phyloP scores from a whole-genome alignment of 2,113 vertebrate genomes.

The Aleadryas rufinucha region DNA sequence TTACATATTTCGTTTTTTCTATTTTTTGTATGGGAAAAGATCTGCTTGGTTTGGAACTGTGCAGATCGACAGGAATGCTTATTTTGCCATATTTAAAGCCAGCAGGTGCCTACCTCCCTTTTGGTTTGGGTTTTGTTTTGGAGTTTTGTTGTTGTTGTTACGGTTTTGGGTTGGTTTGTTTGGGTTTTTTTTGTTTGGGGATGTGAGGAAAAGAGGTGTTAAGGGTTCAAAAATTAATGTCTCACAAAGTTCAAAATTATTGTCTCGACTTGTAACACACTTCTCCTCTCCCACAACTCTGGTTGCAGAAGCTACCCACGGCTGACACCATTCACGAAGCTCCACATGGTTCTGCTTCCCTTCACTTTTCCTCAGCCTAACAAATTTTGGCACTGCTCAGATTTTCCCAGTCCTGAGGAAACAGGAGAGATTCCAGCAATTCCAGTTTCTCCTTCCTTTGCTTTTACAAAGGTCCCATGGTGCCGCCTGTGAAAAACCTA shows the following conservation, averaged over 20 bases:
- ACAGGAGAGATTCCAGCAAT: background rate
- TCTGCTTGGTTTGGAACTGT: background rate
- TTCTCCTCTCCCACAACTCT: background rate
- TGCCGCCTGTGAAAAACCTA: background rate
- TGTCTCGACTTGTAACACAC: background rate
- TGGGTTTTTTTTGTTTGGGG: background rate
- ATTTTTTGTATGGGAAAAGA: background rate
- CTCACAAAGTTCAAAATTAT: slow-evolving; percentile 15
- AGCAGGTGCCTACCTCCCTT: background rate
- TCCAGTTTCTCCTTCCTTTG: background rate
- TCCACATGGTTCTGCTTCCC: slow-evolving; percentile 37
- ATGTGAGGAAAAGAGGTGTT: background rate
- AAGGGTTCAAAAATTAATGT: background rate
- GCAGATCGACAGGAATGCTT: rapidly evolving
- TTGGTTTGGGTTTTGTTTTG: background rate
- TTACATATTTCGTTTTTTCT: background rate
- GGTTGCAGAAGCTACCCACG: slow-evolving; percentile 33
- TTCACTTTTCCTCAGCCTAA: slow-evolving; percentile 3
- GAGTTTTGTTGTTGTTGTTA: background rate
- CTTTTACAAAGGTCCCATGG: background rate
- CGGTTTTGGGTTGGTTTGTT: background rate
- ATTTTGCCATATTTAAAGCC: background rate
- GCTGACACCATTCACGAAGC: slow-evolving; percentile 15
- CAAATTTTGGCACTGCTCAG: slow-evolving; percentile 7
- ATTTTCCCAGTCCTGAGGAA: slow-evolving; percentile 22